Conservation (phyloP, 1,140 invertebrate species). For the Bombus pascuorum region DNA sequence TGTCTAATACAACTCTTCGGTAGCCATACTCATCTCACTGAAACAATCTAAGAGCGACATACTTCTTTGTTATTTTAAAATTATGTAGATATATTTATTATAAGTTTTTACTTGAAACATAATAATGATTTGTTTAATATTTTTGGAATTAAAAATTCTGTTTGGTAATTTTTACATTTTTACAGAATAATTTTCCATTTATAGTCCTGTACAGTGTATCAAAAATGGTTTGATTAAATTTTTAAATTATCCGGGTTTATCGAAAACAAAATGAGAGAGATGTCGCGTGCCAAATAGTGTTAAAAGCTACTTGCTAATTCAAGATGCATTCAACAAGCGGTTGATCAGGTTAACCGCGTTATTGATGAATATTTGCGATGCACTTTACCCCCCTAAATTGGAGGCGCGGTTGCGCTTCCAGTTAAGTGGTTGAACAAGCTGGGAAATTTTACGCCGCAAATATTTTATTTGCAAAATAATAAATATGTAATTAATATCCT, state of each 20-base stretch:
- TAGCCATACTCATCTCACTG: too few relatives aligned
- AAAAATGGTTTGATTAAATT: neutral
- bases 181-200: too few relatives aligned
- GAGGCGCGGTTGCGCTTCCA: too few relatives aligned
- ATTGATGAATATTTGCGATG: constrained; percentile 22
- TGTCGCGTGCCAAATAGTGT: too few relatives aligned
- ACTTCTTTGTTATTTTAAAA: too few relatives aligned
- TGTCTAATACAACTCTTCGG: too few relatives aligned
- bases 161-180: neutral
- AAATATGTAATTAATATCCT: neutral
- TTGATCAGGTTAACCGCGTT: neutral
- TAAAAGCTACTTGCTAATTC: neutral
- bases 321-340: constrained; percentile 23
- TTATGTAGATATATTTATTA: neutral
- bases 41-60: too few relatives aligned
- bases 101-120: fast-evolving
- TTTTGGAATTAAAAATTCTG: neutral
- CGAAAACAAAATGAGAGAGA: neutral
- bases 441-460: neutral
- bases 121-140: neutral
- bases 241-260: neutral
- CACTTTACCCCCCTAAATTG: neutral
- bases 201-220: neutral
- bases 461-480: neutral
- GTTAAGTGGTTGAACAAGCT: neutral